Percentiles rank a stretch among this genome's conserved stretches.
phyloP scores from a whole-genome alignment of 2,797 vertebrate species.

The Peromyscus attwateri region DNA sequence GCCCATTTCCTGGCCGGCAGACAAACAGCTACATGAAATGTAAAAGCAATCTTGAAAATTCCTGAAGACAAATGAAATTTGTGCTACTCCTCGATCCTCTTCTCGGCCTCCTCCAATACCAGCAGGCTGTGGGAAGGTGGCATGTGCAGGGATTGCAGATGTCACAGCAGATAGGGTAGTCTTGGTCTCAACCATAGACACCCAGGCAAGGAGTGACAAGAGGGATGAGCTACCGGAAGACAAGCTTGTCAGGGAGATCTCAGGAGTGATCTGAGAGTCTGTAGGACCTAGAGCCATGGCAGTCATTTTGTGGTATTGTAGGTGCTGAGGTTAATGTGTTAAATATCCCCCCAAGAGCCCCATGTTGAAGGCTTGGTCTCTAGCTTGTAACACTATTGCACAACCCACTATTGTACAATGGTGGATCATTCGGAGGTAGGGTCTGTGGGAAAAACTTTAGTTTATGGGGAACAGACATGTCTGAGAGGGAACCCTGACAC shows the following conservation, averaged over 20 bases:
- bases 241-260: background rate
- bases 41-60: background rate
- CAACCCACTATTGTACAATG: background rate
- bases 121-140: background rate
- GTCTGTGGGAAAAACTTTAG: background rate
- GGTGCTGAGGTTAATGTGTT: background rate
- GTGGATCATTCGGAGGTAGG: background rate
- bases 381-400: background rate
- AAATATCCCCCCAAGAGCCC: background rate
- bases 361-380: too few relatives aligned
- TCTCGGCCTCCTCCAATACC: background rate
- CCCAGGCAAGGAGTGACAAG: background rate
- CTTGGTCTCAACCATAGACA: background rate
- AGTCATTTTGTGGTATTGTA: background rate
- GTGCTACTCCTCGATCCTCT: background rate
- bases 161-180: background rate
- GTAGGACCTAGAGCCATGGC: too few relatives aligned
- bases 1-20: background rate
- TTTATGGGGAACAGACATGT: background rate
- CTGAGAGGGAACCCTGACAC: background rate
- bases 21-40: slow-evolving; percentile 8
- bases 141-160: background rate
- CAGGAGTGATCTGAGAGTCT: background rate
- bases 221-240: background rate
- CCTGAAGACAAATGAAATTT: background rate